Conservation (phyloP, 1,140 invertebrate genomes). For the Dryas iulia region DNA sequence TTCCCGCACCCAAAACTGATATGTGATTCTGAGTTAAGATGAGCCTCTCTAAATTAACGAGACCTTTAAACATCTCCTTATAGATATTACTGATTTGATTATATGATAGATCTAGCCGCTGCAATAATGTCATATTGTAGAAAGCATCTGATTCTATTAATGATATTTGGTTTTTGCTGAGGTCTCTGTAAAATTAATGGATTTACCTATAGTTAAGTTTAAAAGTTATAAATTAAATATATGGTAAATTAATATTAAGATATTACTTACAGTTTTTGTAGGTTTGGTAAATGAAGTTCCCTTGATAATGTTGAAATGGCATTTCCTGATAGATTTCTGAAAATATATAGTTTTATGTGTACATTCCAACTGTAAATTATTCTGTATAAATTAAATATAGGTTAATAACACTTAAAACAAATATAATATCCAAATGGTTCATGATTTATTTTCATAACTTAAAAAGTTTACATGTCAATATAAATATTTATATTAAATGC, state of each 20-base stretch:
- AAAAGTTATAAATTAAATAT: too few relatives aligned
- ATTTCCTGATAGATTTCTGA: conserved; percentile 75
- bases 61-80: conserved; percentile 83
- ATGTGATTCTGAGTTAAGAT: conserved; percentile 86
- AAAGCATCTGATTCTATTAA: conserved; percentile 88
- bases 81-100: conserved; percentile 84
- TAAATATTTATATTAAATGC: not conserved
- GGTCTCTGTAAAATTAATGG: conserved; percentile 82
- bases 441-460: not conserved
- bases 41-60: conserved; percentile 84
- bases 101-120: conserved; percentile 84
- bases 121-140: conserved; percentile 84
- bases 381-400: too few relatives aligned
- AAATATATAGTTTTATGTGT: conserved; percentile 29
- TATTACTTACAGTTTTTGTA: conserved; percentile 74
- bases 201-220: too few relatives aligned
- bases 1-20: conserved; percentile 82
- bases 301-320: conserved; percentile 70
- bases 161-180: conserved; percentile 89
- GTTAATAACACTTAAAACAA: too few relatives aligned
- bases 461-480: not conserved
- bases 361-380: too few relatives aligned
- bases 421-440: not conserved
- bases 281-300: conserved; percentile 67
- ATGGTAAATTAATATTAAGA: not conserved